A percentile compares a stretch with the other conserved stretches of the same genome.
Evolutionary conservation across 2,113 vertebrate species (phyloP).

Genomic region (Verasper variegatus): DNA sequence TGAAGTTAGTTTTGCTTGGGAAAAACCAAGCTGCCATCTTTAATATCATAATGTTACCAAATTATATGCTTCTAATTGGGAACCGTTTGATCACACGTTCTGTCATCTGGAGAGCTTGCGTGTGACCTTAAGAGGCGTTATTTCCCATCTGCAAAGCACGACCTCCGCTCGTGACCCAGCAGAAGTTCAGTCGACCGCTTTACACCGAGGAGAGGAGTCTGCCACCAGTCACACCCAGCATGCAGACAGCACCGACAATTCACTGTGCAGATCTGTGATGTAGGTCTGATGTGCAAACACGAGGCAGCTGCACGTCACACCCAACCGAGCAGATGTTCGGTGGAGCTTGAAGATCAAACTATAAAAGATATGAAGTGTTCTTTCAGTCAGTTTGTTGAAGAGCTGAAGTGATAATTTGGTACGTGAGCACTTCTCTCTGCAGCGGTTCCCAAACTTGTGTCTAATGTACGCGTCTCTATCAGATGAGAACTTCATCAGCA

Average conservation of each 20-base stretch:
- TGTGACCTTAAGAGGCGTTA: constrained; percentile 69
- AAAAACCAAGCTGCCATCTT: constrained; percentile 83
- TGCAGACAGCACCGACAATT: constrained; percentile 50
- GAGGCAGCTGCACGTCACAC: background rate
- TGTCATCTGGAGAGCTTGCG: constrained; percentile 75
- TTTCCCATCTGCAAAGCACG: constrained; percentile 68
- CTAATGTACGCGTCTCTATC: too few relatives aligned
- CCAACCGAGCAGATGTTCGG: background rate
- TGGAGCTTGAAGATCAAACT: background rate
- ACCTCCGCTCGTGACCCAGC: constrained; percentile 73
- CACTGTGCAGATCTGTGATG: constrained; percentile 41
- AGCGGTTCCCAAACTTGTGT: too few relatives aligned
- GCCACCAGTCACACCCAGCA: constrained; percentile 72
- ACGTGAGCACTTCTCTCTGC: too few relatives aligned
- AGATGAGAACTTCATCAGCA: too few relatives aligned
- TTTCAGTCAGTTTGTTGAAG: too few relatives aligned
- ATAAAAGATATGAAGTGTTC: background rate
- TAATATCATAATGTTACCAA: constrained; percentile 83
- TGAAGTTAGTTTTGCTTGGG: constrained; percentile 84
- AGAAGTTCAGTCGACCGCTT: constrained; percentile 75
- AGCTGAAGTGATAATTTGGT: too few relatives aligned
- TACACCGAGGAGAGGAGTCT: constrained; percentile 55
- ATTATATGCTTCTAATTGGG: constrained; percentile 84
- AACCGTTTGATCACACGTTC: constrained; percentile 79
- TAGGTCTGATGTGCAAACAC: constrained; percentile 37